Evolutionary conservation across 2,888 invertebrate species (phyloP).

Genomic region (Pseudanteris insignis): DNA sequence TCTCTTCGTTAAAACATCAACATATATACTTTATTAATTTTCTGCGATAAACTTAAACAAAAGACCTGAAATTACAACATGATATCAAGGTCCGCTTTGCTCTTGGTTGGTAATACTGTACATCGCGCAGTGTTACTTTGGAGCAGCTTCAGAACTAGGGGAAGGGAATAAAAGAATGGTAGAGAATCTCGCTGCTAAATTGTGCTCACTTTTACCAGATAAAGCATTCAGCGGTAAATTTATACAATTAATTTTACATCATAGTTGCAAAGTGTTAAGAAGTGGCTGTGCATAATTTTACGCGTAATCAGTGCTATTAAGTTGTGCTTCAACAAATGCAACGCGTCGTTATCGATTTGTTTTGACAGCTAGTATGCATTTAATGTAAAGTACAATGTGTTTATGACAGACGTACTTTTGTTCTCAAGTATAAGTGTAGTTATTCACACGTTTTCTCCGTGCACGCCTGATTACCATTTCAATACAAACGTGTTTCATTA

Average conservation of each 20-base stretch:
- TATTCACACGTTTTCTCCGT: background rate
- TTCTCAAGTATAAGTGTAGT: background rate
- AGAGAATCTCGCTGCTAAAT: conserved; percentile 63
- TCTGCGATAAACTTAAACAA: too few species aligned
- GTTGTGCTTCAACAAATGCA: conserved; percentile 1
- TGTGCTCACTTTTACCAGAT: conserved; percentile 58
- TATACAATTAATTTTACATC: conserved; percentile 1
- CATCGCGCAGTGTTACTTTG: conserved; percentile 7
- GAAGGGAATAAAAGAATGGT: conserved; percentile 52
- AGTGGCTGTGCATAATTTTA: background rate
- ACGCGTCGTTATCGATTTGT: conserved; percentile 42
- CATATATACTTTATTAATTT: too few species aligned
- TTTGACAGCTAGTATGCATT: conserved; percentile 27
- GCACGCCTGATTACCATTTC: background rate
- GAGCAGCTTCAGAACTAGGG: conserved; percentile 19
- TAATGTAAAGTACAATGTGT: conserved; percentile 19
- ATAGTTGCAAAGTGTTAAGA: background rate
- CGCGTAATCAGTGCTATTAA: background rate
- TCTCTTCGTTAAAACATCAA: too few species aligned
- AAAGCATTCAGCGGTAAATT: conserved; percentile 55
- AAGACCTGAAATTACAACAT: too few species aligned
- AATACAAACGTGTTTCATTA: too few species aligned
- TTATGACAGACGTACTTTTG: conserved; percentile 1
- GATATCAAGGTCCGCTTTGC: too few species aligned
- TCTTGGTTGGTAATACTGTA: conserved; percentile 26